phyloP scores from a whole-genome alignment of 1,140 invertebrate genomes.

The Vollenhovia emeryi region DNA sequence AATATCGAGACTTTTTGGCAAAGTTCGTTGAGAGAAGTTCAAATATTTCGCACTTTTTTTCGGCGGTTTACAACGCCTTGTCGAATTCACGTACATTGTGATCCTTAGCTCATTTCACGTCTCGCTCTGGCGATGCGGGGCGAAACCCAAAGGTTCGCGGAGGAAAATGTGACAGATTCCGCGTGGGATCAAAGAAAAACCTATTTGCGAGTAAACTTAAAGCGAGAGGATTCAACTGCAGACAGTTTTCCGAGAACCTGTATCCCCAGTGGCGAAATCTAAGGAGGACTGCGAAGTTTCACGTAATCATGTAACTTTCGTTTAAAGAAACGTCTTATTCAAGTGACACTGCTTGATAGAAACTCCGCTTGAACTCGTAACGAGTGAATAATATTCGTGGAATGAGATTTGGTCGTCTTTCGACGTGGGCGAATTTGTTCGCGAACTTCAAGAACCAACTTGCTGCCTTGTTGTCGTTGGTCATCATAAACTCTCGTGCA shows the following conservation, averaged over 20 bases:
- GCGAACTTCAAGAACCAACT: slow-evolving; percentile 22
- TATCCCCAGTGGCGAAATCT: slow-evolving; percentile 37
- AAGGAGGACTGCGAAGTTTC: slow-evolving; percentile 40
- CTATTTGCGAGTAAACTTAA: slow-evolving; percentile 53
- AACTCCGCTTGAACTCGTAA: slow-evolving; percentile 57
- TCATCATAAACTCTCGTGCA: slow-evolving; percentile 30
- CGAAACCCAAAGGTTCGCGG: slow-evolving; percentile 14
- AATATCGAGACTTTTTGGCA: background rate
- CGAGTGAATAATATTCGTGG: slow-evolving; percentile 53
- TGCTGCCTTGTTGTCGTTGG: slow-evolving; percentile 30
- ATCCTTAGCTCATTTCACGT: background rate
- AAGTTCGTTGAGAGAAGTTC: background rate
- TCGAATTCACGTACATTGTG: background rate
- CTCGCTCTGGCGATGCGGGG: background rate
- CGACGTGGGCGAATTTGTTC: slow-evolving; percentile 37
- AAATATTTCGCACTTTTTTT: slow-evolving; percentile 5
- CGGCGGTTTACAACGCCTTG: background rate
- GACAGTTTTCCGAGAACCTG: slow-evolving; percentile 24
- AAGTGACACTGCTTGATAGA: slow-evolving; percentile 54
- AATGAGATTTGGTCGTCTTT: slow-evolving; percentile 55
- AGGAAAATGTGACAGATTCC: slow-evolving; percentile 3
- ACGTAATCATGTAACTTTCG: slow-evolving; percentile 58
- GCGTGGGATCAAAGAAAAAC: slow-evolving; percentile 49
- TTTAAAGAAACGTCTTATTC: slow-evolving; percentile 56
- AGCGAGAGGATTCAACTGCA: slow-evolving; percentile 46